Evolutionary conservation across 1,140 invertebrate genomes (phyloP).

Genomic region (Cataglyphis hispanica): DNA sequence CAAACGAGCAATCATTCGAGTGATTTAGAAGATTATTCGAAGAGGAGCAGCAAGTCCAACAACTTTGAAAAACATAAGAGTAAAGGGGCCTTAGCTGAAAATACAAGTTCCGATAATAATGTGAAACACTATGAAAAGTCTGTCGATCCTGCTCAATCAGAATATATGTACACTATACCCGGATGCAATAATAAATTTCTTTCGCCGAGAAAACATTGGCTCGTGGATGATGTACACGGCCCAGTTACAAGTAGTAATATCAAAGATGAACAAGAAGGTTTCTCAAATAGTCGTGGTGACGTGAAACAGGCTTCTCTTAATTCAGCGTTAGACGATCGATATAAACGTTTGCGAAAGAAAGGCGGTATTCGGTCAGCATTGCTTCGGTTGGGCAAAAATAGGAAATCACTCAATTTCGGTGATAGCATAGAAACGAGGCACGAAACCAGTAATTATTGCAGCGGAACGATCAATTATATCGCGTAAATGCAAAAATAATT

Average conservation of each 20-base stretch:
- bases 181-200: constrained; percentile 82
- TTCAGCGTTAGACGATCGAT: constrained; percentile 89
- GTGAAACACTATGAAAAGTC: constrained; percentile 77
- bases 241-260: constrained; percentile 84
- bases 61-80: constrained; percentile 67
- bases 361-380: constrained; percentile 92
- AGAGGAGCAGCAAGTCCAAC: constrained; percentile 53
- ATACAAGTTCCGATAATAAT: constrained; percentile 77
- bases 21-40: constrained; percentile 63
- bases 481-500: constrained; percentile 77
- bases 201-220: constrained; percentile 89
- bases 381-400: constrained; percentile 88
- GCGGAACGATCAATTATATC: constrained; percentile 86
- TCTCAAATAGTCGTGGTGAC: constrained; percentile 88
- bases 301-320: constrained; percentile 90
- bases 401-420: constrained; percentile 85
- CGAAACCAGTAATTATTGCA: constrained; percentile 85
- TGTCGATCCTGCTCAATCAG: constrained; percentile 76
- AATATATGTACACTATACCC: constrained; percentile 84
- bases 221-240: constrained; percentile 87
- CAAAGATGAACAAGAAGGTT: constrained; percentile 88
- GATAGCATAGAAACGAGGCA: constrained; percentile 84
- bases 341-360: constrained; percentile 89
- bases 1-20: constrained; percentile 53
- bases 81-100: constrained; percentile 75